Percentiles rank a stretch among this genome's conserved stretches.
phyloP scores from a whole-genome alignment of 2,888 invertebrate species.

The Ctenicera cuprea region DNA sequence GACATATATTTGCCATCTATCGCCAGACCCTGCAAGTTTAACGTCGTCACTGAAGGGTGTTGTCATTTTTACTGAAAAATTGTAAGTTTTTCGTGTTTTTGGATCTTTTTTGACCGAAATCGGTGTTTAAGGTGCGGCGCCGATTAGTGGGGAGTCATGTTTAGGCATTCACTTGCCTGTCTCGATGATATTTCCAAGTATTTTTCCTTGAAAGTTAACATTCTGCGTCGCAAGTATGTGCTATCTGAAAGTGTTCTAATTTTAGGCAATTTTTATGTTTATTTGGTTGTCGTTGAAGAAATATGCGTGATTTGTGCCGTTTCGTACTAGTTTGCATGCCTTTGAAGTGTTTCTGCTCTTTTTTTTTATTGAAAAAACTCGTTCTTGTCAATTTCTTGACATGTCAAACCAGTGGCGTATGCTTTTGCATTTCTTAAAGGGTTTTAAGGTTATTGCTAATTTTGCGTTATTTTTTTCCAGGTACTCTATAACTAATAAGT shows the following conservation, averaged over 20 bases:
- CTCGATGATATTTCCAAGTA: constrained; percentile 11
- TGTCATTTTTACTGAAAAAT: constrained; percentile 70
- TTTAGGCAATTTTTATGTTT: constrained; percentile 25
- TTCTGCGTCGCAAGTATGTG: constrained; percentile 52
- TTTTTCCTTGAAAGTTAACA: constrained; percentile 37
- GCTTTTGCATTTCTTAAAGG: background rate
- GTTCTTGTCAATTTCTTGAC: constrained; percentile 40
- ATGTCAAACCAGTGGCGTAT: constrained; percentile 46
- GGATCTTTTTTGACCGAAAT: constrained; percentile 52
- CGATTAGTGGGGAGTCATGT: constrained; percentile 44
- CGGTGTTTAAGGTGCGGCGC: constrained; percentile 30
- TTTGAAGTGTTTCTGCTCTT: constrained; percentile 27
- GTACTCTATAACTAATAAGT: constrained; percentile 23
- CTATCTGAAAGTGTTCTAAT: constrained; percentile 30
- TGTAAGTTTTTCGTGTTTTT: constrained; percentile 68
- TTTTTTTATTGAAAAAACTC: constrained; percentile 25
- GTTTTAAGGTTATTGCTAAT: background rate
- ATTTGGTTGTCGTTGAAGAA: constrained; percentile 2
- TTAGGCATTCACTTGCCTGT: constrained; percentile 29
- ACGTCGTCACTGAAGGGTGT: constrained; percentile 64
- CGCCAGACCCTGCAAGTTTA: constrained; percentile 35
- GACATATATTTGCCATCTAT: constrained; percentile 39
- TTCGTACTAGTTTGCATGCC: constrained; percentile 17
- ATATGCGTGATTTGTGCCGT: background rate
- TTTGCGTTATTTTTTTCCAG: constrained; percentile 26